phyloP scores from a whole-genome alignment of 2,888 invertebrate species.

The Baccha elongata region DNA sequence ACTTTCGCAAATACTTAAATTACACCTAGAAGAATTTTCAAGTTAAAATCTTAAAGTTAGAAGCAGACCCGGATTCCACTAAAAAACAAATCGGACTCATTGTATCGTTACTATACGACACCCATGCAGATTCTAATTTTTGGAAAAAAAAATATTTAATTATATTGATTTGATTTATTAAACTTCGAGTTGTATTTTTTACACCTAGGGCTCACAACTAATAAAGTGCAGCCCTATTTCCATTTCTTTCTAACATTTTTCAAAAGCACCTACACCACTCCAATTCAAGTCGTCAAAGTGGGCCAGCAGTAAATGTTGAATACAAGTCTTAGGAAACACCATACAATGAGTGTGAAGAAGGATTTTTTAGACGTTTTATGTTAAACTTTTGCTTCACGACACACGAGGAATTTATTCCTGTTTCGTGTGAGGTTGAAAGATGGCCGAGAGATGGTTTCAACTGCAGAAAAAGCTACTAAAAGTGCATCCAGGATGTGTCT shows the following conservation, averaged over 20 bases:
- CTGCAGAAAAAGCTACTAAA: constrained; percentile 2
- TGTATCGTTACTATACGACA: too few relatives aligned
- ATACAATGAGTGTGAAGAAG: constrained; percentile 1
- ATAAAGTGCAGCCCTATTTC: not conserved
- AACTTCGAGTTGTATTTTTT: too few relatives aligned
- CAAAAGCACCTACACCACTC: constrained; percentile 42
- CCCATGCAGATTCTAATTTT: too few relatives aligned
- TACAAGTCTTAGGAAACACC: constrained; percentile 11
- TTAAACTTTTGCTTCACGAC: constrained; percentile 56
- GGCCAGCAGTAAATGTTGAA: constrained; percentile 52
- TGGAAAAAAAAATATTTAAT: too few relatives aligned
- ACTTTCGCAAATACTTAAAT: too few relatives aligned
- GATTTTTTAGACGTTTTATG: constrained; percentile 36
- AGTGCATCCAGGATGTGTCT: constrained; percentile 37
- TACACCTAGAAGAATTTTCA: too few relatives aligned
- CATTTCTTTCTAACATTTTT: constrained; percentile 10
- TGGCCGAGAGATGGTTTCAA: constrained; percentile 38
- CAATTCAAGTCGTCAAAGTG: constrained; percentile 53
- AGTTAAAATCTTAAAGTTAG: too few relatives aligned
- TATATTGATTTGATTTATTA: too few relatives aligned
- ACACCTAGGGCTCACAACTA: not conserved
- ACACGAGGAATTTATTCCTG: constrained; percentile 55
- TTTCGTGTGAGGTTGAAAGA: constrained; percentile 39
- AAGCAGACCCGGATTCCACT: too few relatives aligned
- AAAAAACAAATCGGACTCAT: too few relatives aligned